Evolutionary conservation across 2,797 vertebrate species (phyloP), one percentile per base, ranked within the genome.

Genomic region (Antennarius maculatus): DNA sequence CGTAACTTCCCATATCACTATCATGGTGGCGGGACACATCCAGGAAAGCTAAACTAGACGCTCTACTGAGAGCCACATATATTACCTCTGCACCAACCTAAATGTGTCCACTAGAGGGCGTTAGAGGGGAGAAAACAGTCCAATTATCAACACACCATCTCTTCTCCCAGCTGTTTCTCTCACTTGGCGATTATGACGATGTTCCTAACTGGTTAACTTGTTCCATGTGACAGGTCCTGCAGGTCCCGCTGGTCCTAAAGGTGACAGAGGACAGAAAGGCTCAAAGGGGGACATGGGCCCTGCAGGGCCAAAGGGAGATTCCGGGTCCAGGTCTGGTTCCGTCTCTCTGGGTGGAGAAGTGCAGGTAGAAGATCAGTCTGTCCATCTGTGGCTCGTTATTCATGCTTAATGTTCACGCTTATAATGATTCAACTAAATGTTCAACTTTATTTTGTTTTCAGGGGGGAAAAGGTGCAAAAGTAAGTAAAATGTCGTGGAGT

Each of bases 401-500:
- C 6, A 13, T 2, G 23, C 2, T 23, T 23, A 23, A 23, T 23
- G 61, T 49, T 41, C 34, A 5, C 12, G n/a, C 12, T 8, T 23
- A 9, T 6, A 37, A 10, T 7, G 12, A 37, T 29, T 23, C 3
- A 18, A 23, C 53, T 41, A 10, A 43, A 4, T 2, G 5, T 27
- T 23, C 37, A 15, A 37, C 17, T 43, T 43, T 45, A 9, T 61
- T 27, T 56, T 70, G 42, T 69, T 85, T 54, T 10, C 79, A 96
- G 95, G 95, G 95, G 27, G 91, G 94, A 47, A 95, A 93, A 69
- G 95, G 95, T 12, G 28, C 10, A 53, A 92, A 88, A 89, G 91
- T 92, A 66, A 0, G 83, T 74, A 3, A 10, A 4, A 23, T 23
- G 23, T 23, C 23, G 2, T 23, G 23, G 23, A 23, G 23, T 1